Base-by-base conservation (phyloP, 1,140 invertebrate genomes). In the Musca vetustissima region DNA sequence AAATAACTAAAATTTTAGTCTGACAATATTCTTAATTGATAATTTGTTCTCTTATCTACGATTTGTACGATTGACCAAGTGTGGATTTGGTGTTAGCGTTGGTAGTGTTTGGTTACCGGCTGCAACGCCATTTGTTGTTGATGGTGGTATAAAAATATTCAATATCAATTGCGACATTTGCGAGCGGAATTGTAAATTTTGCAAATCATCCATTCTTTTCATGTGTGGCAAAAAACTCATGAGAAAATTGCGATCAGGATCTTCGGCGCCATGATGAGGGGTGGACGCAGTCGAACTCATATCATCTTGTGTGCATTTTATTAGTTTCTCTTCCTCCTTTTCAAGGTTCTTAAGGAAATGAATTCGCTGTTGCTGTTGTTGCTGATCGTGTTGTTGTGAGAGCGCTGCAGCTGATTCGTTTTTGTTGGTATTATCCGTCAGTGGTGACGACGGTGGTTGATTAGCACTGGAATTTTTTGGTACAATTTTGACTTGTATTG, bases 161-260 rank as follows among this genome's bases (percentile, higher is more conserved):
- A 80, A 61, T 66, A 80, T 64, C 17, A 80, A 43, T n/a, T 80
- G 75, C 6, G 76, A 72, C 78, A 80, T 77, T 61, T 75, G 78
- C 64, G 78, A 75, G 19, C 78, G 76, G 70, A 80, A 80, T 55
- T 68, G 68, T 9, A 80, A 67, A 66, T 80, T 80, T 59, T 80
- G 78, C 36, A 78, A 55, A 43, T 77, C 70, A 48, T 71, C 70
- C 78, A 80, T 78, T 68, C 76, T 73, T 69, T 80, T 80, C 78
- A 80, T 80, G 14, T 78, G 66, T n/a, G 78, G 78, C 71, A 80
- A 61, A 50, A 80, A 80, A 65, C 78, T 80, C 17, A 80, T 71
- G 2, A 80, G 73, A 66, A 77, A 80, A 72, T 80, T 80, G 48
- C 78, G 80, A 43, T 80, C 78, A 0, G 78, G 76, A 59, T 80